A percentile compares a stretch with the other conserved stretches of the same genome.
These are phyloP conservation scores for Gnatocerus cornutus DNA, from an alignment of 2,888 invertebrate genomes.

Conservation along the genomic window DNA sequence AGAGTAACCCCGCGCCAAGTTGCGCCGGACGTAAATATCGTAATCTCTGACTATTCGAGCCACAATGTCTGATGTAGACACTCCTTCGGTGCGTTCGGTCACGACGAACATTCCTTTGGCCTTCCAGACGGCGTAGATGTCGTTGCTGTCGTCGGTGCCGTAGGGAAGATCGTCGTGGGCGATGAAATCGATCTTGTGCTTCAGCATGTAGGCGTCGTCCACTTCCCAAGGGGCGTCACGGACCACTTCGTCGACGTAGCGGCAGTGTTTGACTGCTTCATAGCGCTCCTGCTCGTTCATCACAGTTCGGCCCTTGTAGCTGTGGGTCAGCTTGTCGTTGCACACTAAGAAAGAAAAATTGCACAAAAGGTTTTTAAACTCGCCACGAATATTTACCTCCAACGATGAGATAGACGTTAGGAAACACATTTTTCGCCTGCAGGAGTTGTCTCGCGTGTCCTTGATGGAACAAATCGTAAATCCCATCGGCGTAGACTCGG, in stretches of 20 bases:
- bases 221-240: constrained; percentile 96
- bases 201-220: constrained; percentile 89
- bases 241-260: constrained; percentile 97
- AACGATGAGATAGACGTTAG: constrained; percentile 97
- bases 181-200: constrained; percentile 99
- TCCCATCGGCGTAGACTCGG: constrained; percentile 98
- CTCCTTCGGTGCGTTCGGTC: constrained; percentile 93
- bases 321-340: constrained; percentile 92
- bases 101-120: constrained; percentile 98
- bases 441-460: constrained; percentile 97
- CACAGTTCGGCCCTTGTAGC: constrained; percentile 94
- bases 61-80: constrained; percentile 98
- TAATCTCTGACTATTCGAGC: constrained; percentile 98
- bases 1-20: constrained; percentile 96
- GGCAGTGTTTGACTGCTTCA: constrained; percentile 97
- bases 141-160: constrained; percentile 86
- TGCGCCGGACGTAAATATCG: constrained; percentile 97
- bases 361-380: too few species aligned
- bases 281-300: constrained; percentile 98
- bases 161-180: constrained; percentile 99
- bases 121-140: constrained; percentile 94
- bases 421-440: constrained; percentile 98
- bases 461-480: constrained; percentile 99
- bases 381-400: constrained; percentile 86
- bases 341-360: constrained; percentile 78